Base-by-base conservation (phyloP, 2,113 vertebrate genomes). In the Rousettus leschenaultii region DNA sequence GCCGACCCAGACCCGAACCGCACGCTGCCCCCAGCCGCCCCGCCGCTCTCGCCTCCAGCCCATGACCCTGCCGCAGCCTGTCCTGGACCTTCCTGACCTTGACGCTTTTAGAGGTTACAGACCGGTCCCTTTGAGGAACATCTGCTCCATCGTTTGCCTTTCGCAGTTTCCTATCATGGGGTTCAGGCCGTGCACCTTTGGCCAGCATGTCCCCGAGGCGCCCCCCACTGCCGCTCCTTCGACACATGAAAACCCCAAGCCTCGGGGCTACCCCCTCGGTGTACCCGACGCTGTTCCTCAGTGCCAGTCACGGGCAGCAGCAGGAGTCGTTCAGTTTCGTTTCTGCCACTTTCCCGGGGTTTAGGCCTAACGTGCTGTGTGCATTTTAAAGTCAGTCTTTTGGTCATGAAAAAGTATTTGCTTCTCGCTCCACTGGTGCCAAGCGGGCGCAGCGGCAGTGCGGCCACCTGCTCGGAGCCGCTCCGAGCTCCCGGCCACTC, bases 181-280 rank as follows among this genome's bases (percentile, higher is more conserved):
- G 55, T 8, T 68, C 65, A 74, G 24, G 26, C 28, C 51, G 6
- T 12, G 43, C 16, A 59, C 21, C 55, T 95, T 43, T 1, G n/a
- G 45, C 63, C 85, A 78, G 68, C 71, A 33, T 30, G 8, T 16
- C 65, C 28, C 38, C n/a, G 80, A 91, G 65, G 53, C 7, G 40
- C 55, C 7, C 16, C 21, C 24, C 2, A 1, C 4, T 2, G 2
- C 14, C 28, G 7, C 7, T 5, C 53, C 43, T 22, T 13, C 13
- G 26, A 18, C 51, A 15, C 26, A 77, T 0, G 13, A 24, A 68
- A 45, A 10, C n/a, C 21, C 14, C 1, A 10, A 53, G 13, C 1
- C 43, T 59, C 14, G 48, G 40, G 30, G 30, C 30, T 70, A 55
- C n/a, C 68, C 5, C 71, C 9, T 57, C 33, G 13, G 8, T 11